Percentiles rank a stretch among this genome's conserved stretches.
Evolutionary conservation across 2,797 vertebrate genomes (phyloP).

Genomic region (Vultur gryphus): DNA sequence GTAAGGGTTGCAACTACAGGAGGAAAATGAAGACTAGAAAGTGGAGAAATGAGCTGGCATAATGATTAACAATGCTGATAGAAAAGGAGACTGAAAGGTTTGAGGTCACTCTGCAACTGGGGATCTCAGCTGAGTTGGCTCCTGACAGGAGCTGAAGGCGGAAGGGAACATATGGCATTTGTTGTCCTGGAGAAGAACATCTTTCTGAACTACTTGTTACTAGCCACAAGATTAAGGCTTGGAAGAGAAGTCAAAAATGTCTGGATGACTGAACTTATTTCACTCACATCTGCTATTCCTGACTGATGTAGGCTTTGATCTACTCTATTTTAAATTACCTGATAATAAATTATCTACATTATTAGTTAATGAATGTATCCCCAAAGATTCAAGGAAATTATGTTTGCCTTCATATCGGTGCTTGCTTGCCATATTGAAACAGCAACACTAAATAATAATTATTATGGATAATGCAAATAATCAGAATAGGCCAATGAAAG

Average conservation of each 20-base stretch:
- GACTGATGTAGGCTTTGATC: not conserved
- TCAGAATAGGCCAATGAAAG: not conserved
- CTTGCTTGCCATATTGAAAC: not conserved
- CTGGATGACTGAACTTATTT: not conserved
- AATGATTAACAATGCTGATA: not conserved
- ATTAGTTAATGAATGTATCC: not conserved
- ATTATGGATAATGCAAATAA: not conserved
- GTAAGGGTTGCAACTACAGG: not conserved
- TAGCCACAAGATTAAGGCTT: not conserved
- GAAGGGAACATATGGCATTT: not conserved
- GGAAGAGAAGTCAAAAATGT: not conserved
- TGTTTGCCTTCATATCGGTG: not conserved
- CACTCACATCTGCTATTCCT: not conserved
- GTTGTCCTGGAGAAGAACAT: not conserved
- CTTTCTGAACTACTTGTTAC: not conserved
- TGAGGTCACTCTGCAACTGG: not conserved
- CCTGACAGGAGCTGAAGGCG: not conserved
- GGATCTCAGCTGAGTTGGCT: not conserved
- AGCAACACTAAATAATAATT: not conserved
- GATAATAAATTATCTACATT: not conserved
- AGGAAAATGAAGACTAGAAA: not conserved
- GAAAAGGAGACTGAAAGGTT: not conserved
- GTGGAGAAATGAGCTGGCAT: not conserved
- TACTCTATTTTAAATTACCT: not conserved
- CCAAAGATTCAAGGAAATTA: not conserved